Evolutionary conservation across 1,140 invertebrate species (phyloP), one percentile per base, ranked within the genome.

Genomic region (Trachymyrmex septentrionalis): DNA sequence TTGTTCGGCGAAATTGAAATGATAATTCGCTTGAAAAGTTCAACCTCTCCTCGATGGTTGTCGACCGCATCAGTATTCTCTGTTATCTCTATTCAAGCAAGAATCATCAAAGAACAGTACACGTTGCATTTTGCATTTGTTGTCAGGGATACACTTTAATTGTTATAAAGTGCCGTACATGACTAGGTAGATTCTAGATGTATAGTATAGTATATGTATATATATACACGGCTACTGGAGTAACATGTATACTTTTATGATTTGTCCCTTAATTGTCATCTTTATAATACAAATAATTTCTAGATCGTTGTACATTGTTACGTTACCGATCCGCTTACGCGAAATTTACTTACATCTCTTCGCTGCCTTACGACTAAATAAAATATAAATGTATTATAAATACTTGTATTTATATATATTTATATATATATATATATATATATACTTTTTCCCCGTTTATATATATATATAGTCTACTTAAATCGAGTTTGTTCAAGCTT

Each of bases 271-370:
- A 90, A 90, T 89, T 89, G 86, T 92, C 84, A 59, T 92, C 61
- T 86, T 93, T 94, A 93, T 92, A 85, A 90, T 95, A 94, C 92
- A 95, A 88, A 88, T 94, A 93, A 77, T 91, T 91, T 55, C 93
- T 94, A 95, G 90, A 86, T 95, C 94, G 94, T 95, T 95, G 94
- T 94, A 95, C 94, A 94, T 94, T 87, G 88, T 94, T 93, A 93
- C 71, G 85, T 92, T 93, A 92, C 81, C 88, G 86, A 88, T 91
- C 75, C 84, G 81, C 88, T 27, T 34, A 72, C 80, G 64, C 85
- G 67, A 93, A 91, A 92, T 93, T 91, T 92, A 93, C 88, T 91
- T 92, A 92, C 86, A 92, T 88, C 77, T 85, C 90, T 84, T 89
- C 87, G 87, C 85, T 80, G 84, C 78, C 82, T 88, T 91, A 90